phyloP scores from a whole-genome alignment of 2,797 vertebrate genomes.

The Moxostoma hubbsi region DNA sequence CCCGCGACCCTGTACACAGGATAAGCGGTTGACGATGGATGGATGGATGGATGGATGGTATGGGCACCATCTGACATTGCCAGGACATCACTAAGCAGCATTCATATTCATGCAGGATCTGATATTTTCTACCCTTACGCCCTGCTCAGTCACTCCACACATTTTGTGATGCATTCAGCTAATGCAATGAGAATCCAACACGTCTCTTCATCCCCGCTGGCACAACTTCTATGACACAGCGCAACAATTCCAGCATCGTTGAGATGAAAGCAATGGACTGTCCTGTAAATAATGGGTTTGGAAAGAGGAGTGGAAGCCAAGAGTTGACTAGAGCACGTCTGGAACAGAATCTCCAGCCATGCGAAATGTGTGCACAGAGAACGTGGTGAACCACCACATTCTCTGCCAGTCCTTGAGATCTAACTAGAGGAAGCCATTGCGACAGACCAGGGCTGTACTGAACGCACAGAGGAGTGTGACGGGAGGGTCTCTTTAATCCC shows the following conservation, averaged over 20 bases:
- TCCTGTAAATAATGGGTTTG: conserved; percentile 69
- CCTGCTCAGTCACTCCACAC: conserved; percentile 67
- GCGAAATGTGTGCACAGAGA: not conserved
- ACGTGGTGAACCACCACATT: conserved; percentile 54
- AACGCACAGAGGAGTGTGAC: conserved; percentile 43
- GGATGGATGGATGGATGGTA: conserved; percentile 69
- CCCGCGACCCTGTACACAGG: too few species aligned
- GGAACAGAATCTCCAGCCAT: conserved; percentile 49
- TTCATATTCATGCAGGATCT: conserved; percentile 71
- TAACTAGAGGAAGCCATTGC: conserved; percentile 32
- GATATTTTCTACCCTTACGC: conserved; percentile 66
- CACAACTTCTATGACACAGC: conserved; percentile 42
- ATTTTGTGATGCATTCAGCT: conserved; percentile 66
- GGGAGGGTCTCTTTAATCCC: conserved; percentile 59
- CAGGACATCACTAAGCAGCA: conserved; percentile 68
- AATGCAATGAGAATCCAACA: conserved; percentile 76
- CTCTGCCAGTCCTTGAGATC: conserved; percentile 59
- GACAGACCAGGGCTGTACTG: conserved; percentile 46
- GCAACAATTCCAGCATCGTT: conserved; percentile 59
- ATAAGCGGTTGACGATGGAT: too few species aligned
- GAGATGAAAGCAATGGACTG: conserved; percentile 69
- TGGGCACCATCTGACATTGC: conserved; percentile 71
- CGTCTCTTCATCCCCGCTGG: conserved; percentile 59
- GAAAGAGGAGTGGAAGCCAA: conserved; percentile 66
- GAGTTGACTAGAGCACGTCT: conserved; percentile 58